Conservation (phyloP, 2,888 invertebrate species). For the Amiota mariae region DNA sequence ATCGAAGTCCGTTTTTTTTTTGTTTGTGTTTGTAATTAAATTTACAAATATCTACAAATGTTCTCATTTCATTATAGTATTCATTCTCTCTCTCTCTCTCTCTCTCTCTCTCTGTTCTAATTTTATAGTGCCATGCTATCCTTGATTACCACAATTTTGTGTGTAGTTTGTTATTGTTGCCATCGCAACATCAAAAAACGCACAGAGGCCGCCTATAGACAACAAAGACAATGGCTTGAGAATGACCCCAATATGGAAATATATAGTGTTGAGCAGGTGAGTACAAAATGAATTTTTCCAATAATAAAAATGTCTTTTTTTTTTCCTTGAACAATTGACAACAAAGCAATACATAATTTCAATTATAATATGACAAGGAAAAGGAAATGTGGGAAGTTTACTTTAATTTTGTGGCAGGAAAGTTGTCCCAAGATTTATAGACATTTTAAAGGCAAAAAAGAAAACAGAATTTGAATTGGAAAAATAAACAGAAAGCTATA, state of each 20-base stretch:
- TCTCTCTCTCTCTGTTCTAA: background rate
- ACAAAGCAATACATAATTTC: no score
- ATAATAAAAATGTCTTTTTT: no score
- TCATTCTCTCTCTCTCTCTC: slow-evolving; percentile 4
- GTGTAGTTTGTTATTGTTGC: slow-evolving; percentile 84
- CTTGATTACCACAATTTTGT: slow-evolving; percentile 83
- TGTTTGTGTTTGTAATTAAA: no score
- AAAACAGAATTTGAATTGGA: no score
- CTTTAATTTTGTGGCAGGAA: no score
- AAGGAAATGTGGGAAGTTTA: no score
- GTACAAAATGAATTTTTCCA: slow-evolving; percentile 31
- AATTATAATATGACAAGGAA: no score
- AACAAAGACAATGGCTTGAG: slow-evolving; percentile 72
- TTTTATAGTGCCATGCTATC: slow-evolving; percentile 83
- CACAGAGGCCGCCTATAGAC: slow-evolving; percentile 72
- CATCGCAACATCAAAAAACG: slow-evolving; percentile 73
- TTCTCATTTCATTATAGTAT: background rate
- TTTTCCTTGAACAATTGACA: no score
- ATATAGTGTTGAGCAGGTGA: slow-evolving; percentile 74
- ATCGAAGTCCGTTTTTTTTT: no score
- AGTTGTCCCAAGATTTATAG: no score
- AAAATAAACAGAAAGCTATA: no score
- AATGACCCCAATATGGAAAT: slow-evolving; percentile 74
- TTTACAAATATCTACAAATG: background rate
- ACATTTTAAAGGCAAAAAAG: no score